Evolutionary conservation across 2,797 vertebrate species (phyloP).

Genomic region (Bradypus variegatus): DNA sequence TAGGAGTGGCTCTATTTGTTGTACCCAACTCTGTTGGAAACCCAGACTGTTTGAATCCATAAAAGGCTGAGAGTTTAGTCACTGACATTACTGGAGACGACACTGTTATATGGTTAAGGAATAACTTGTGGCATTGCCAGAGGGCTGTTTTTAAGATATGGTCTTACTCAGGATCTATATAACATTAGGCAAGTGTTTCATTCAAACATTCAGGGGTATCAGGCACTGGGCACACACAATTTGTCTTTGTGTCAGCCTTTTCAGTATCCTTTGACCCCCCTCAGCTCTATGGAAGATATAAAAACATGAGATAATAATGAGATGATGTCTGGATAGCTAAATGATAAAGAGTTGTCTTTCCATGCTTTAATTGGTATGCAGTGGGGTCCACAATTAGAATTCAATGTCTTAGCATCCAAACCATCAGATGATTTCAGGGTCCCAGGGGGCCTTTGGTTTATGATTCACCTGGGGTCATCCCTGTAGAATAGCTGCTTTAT

Average conservation of each 20-base stretch:
- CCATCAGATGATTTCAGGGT: not conserved
- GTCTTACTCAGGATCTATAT: not conserved
- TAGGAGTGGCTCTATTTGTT: not conserved
- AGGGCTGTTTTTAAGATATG: not conserved
- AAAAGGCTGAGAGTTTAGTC: not conserved
- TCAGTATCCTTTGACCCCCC: not conserved
- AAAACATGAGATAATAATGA: not conserved
- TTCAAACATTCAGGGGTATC: not conserved
- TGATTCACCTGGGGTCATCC: not conserved
- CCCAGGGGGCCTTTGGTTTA: not conserved
- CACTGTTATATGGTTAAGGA: not conserved
- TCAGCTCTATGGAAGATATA: not conserved
- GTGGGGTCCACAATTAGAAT: not conserved
- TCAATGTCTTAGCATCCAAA: not conserved
- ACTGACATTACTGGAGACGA: not conserved
- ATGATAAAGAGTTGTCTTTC: not conserved
- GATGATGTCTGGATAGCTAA: not conserved
- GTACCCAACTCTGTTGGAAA: not conserved
- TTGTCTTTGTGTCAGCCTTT: not conserved
- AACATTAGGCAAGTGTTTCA: not conserved
- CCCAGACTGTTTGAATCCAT: not conserved
- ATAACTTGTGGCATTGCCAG: not conserved
- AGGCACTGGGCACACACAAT: not conserved
- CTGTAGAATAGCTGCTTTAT: not conserved
- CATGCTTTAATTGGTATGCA: not conserved